Conservation (phyloP, 2,113 vertebrate species). For the Coptodon rendalli region DNA sequence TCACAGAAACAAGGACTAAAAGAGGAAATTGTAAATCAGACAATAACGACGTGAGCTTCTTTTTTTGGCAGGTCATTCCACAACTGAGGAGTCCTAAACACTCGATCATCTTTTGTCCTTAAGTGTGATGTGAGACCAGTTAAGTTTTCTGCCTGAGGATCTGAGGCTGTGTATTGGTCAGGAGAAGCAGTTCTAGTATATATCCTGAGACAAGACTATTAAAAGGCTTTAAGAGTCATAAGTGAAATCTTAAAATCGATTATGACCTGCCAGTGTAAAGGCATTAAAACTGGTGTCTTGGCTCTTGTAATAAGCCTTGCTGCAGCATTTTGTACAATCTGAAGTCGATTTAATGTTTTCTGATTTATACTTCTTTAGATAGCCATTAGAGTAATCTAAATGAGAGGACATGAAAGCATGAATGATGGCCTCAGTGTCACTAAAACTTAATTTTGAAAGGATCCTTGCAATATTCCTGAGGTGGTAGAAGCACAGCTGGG, state of each 20-base stretch:
- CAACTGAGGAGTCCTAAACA: background rate
- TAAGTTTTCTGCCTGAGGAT: background rate
- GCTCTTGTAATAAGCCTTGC: background rate
- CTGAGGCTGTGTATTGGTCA: background rate
- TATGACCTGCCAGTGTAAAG: rapidly evolving
- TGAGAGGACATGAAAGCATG: background rate
- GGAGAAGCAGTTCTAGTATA: background rate
- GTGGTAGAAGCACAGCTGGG: background rate
- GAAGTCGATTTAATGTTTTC: rapidly evolving
- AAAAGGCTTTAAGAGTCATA: background rate
- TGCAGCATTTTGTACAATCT: background rate
- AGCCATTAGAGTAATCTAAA: background rate
- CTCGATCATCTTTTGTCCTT: background rate
- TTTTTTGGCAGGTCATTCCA: background rate
- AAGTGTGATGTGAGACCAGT: background rate
- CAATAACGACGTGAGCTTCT: background rate
- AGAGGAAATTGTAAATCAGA: background rate
- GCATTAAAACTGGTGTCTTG: background rate
- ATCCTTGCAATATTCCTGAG: background rate
- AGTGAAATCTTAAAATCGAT: background rate
- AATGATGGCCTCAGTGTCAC: rapidly evolving
- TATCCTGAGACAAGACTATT: background rate
- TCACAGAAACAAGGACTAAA: background rate
- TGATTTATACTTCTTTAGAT: background rate
- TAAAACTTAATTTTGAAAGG: background rate